Conservation (phyloP, 92 coral and sea anemone genomes). For the Meandrina meandrites region DNA sequence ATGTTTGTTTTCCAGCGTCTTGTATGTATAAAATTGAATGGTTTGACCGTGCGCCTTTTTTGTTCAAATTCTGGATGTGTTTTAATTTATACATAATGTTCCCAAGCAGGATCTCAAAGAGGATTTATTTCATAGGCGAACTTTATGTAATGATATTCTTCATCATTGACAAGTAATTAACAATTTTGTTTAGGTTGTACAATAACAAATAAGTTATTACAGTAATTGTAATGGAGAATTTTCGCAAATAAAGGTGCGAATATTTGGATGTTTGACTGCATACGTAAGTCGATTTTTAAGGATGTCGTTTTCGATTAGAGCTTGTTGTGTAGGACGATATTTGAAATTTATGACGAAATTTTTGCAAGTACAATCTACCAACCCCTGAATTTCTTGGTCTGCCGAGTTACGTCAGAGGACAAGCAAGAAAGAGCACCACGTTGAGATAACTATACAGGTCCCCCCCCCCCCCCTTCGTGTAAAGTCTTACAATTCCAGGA, state of each 20-base stretch:
- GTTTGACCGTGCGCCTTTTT: background rate
- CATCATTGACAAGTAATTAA: background rate
- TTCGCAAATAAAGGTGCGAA: conserved; percentile 36
- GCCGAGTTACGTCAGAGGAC: too few relatives aligned
- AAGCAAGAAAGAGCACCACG: too few relatives aligned
- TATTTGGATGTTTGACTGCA: background rate
- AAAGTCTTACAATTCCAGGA: too few relatives aligned
- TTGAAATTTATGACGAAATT: background rate
- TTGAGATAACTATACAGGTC: too few relatives aligned
- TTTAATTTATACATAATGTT: background rate
- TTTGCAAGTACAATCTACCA: background rate
- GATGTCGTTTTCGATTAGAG: background rate
- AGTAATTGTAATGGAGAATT: conserved; percentile 18
- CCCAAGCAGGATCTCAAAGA: background rate
- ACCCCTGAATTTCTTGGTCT: too few relatives aligned
- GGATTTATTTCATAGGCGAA: background rate
- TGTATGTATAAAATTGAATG: background rate
- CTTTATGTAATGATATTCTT: conserved; percentile 4
- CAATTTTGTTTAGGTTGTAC: conserved; percentile 31
- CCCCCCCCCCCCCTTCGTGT: too few relatives aligned
- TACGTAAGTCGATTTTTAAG: background rate
- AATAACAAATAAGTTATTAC: conserved; percentile 39
- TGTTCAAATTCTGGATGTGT: background rate
- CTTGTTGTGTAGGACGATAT: background rate
- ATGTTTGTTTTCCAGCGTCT: background rate